phyloP scores from a whole-genome alignment of 2,888 invertebrate genomes.

The Euzophera pinguis region DNA sequence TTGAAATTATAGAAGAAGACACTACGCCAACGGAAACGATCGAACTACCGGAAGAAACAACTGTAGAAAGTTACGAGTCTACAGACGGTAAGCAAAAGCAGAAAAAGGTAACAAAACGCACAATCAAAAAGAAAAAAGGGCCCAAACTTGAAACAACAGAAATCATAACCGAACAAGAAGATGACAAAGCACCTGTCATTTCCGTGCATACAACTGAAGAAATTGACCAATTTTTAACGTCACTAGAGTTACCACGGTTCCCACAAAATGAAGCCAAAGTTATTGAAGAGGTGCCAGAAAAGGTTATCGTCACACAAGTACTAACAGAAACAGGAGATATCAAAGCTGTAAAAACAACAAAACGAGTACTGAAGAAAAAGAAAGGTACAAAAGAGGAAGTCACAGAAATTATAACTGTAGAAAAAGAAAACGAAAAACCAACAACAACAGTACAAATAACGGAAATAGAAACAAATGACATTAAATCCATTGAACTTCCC shows the following conservation, averaged over 20 bases:
- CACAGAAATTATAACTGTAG: conserved; percentile 22
- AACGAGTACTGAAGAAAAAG: conserved; percentile 20
- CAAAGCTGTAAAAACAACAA: conserved; percentile 27
- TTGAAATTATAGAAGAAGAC: neutral
- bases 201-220: conserved; percentile 44
- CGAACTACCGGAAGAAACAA: conserved; percentile 20
- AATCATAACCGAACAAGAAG: conserved; percentile 53
- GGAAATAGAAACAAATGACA: conserved; percentile 21
- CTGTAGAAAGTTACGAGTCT: conserved; percentile 20
- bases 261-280: conserved; percentile 36
- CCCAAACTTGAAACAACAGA: conserved; percentile 38
- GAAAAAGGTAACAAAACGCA: conserved; percentile 31
- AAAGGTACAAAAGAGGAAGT: conserved; percentile 25
- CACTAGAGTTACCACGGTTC: conserved; percentile 48
- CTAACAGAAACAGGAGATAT: conserved; percentile 8
- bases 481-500: conserved; percentile 26
- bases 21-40: conserved; percentile 19
- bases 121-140: conserved; percentile 51
- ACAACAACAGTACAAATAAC: conserved; percentile 21
- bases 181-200: conserved; percentile 57
- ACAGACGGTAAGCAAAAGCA: conserved; percentile 24
- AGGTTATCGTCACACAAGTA: neutral
- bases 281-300: conserved; percentile 13
- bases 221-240: conserved; percentile 54
- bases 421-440: conserved; percentile 28